These are phyloP conservation scores for Clarias platycephalus DNA, from an alignment of 2,797 vertebrate species.

Conservation along the genomic window DNA sequence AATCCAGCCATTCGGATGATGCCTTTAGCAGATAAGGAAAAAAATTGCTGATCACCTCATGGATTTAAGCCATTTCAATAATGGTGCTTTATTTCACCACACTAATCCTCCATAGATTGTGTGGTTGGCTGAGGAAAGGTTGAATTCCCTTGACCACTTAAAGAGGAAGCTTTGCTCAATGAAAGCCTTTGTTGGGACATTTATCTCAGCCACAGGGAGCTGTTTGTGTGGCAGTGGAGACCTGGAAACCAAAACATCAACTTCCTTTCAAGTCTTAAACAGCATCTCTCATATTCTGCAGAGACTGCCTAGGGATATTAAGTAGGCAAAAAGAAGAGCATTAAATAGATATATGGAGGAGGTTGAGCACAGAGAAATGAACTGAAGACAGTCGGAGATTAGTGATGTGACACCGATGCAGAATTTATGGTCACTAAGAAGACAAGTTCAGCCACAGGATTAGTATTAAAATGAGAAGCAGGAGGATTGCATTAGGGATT, in stretches of 20 bases:
- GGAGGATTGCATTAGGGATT: neutral
- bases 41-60: neutral
- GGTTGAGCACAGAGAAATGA: neutral
- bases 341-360: neutral
- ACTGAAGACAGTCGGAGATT: neutral
- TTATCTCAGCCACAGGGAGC: slow-evolving; percentile 58
- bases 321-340: neutral
- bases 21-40: slow-evolving; percentile 13
- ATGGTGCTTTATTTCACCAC: slow-evolving; percentile 6
- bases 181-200: slow-evolving; percentile 63
- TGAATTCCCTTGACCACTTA: slow-evolving; percentile 54
- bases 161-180: slow-evolving; percentile 62
- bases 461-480: neutral
- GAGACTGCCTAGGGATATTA: neutral
- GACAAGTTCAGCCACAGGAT: slow-evolving; percentile 5
- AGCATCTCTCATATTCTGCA: slow-evolving; percentile 62
- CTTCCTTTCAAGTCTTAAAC: slow-evolving; percentile 62
- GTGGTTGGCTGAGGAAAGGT: slow-evolving; percentile 31
- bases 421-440: neutral
- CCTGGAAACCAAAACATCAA: slow-evolving; percentile 67
- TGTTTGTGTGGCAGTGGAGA: slow-evolving; percentile 56
- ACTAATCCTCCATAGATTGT: slow-evolving; percentile 24
- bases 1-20: neutral
- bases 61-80: slow-evolving; percentile 21
- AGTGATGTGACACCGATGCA: neutral